phyloP scores from a whole-genome alignment of 1,140 invertebrate genomes.

The Brachionus asplanchnoidis region DNA sequence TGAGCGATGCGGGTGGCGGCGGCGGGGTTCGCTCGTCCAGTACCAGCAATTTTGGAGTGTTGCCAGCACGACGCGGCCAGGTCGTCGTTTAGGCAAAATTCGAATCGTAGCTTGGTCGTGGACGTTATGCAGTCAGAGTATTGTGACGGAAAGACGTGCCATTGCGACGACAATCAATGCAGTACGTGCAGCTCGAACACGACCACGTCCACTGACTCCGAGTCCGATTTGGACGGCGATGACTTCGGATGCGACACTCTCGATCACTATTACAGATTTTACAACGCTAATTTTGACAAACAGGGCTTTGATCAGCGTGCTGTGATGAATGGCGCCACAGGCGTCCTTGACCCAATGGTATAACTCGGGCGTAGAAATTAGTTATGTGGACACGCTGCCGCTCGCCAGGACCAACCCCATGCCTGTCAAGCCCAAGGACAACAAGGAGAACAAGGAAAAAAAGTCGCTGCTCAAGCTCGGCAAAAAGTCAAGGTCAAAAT shows the following conservation, averaged over 20 bases:
- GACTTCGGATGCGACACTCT: conserved; percentile 21
- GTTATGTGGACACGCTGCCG: conserved; percentile 29
- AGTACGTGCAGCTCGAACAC: conserved; percentile 34
- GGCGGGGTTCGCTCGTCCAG: not conserved
- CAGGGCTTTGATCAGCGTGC: not conserved
- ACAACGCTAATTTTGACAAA: conserved; percentile 26
- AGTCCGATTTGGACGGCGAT: conserved; percentile 33
- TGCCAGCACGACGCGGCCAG: not conserved
- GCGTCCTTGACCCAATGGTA: not conserved
- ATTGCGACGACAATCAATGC: conserved; percentile 22
- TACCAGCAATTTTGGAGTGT: conserved; percentile 28
- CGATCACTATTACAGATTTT: conserved; percentile 15
- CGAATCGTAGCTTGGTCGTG: not conserved
- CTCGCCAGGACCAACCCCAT: conserved; percentile 27
- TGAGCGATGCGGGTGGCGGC: not conserved
- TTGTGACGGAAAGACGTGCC: not conserved
- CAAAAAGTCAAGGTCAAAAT: not conserved
- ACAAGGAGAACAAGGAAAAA: not conserved
- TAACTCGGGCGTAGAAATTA: conserved; percentile 5
- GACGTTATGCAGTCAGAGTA: not conserved
- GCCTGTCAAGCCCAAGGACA: not conserved
- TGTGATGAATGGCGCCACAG: not conserved
- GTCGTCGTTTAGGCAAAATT: not conserved
- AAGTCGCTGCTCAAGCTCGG: not conserved
- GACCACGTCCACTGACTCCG: conserved; percentile 32